phyloP scores from a whole-genome alignment of 2,888 invertebrate genomes.

The Spilosoma lubricipeda region DNA sequence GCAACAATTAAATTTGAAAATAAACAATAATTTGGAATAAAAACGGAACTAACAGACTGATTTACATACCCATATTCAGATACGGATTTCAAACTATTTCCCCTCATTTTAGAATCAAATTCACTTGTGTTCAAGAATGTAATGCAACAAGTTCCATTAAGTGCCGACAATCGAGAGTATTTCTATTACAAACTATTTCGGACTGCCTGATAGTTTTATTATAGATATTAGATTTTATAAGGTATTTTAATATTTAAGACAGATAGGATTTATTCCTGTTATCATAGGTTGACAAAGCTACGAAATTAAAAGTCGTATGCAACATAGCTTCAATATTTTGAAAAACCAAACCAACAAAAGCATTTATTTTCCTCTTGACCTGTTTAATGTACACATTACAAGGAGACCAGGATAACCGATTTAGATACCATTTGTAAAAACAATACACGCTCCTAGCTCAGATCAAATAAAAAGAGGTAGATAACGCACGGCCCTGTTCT shows the following conservation, averaged over 20 bases:
- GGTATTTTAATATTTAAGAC: not conserved
- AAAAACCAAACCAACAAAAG: conserved; percentile 30
- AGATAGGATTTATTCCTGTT: not conserved
- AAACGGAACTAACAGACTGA: not conserved
- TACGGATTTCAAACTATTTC: not conserved
- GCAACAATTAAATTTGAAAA: not conserved
- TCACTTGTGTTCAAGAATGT: no score
- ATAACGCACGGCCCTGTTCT: no score
- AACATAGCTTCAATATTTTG: not conserved
- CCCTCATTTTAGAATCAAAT: no score
- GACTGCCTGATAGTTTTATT: not conserved
- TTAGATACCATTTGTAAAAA: not conserved
- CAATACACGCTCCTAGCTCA: not conserved
- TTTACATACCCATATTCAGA: not conserved
- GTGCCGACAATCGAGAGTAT: no score
- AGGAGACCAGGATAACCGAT: not conserved
- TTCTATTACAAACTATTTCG: no score
- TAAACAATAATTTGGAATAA: not conserved
- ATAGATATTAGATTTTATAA: not conserved
- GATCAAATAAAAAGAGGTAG: no score
- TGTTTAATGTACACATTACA: not conserved
- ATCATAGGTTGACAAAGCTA: not conserved
- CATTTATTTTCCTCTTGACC: conserved; percentile 19
- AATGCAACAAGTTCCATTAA: no score
- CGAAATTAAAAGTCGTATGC: not conserved